Evolutionary conservation across 2,888 invertebrate species (phyloP).

Genomic region (Drosophila nr. perissopoda): DNA sequence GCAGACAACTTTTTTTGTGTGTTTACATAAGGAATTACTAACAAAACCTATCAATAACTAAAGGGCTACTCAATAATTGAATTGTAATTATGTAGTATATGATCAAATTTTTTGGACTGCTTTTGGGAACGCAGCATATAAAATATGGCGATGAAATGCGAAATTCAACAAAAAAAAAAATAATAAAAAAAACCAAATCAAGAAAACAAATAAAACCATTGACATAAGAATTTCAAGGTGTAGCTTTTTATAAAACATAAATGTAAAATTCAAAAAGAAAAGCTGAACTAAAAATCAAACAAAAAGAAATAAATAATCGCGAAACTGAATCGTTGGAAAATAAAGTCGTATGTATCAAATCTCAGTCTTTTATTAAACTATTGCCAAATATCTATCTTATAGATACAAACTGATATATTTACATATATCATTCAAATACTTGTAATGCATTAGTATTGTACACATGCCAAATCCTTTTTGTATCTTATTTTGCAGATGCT

Average conservation of each 20-base stretch:
- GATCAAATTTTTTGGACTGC: slow-evolving; percentile 42
- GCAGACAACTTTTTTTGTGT: slow-evolving; percentile 41
- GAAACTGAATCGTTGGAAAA: slow-evolving; percentile 53
- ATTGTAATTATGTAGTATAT: slow-evolving; percentile 44
- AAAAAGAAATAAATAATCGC: slow-evolving; percentile 22
- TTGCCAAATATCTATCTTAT: background rate
- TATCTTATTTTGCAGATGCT: background rate
- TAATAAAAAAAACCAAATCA: background rate
- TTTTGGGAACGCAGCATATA: slow-evolving; percentile 57
- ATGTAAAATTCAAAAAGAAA: slow-evolving; percentile 24
- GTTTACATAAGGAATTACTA: slow-evolving; percentile 31
- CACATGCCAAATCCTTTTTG: background rate
- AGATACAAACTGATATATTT: background rate
- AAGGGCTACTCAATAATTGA: slow-evolving; percentile 44
- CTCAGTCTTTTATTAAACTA: background rate
- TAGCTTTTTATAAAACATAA: slow-evolving; percentile 64
- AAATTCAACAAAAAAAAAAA: slow-evolving; percentile 19
- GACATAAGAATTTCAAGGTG: slow-evolving; percentile 45
- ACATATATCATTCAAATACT: background rate
- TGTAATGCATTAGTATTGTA: background rate
- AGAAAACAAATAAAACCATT: slow-evolving; percentile 10
- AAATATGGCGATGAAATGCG: slow-evolving; percentile 50
- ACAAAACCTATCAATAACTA: slow-evolving; percentile 23
- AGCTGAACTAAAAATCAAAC: slow-evolving; percentile 18
- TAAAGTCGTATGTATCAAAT: slow-evolving; percentile 67